Evolutionary conservation across 2,797 vertebrate genomes (phyloP).

Genomic region (Characodon lateralis): DNA sequence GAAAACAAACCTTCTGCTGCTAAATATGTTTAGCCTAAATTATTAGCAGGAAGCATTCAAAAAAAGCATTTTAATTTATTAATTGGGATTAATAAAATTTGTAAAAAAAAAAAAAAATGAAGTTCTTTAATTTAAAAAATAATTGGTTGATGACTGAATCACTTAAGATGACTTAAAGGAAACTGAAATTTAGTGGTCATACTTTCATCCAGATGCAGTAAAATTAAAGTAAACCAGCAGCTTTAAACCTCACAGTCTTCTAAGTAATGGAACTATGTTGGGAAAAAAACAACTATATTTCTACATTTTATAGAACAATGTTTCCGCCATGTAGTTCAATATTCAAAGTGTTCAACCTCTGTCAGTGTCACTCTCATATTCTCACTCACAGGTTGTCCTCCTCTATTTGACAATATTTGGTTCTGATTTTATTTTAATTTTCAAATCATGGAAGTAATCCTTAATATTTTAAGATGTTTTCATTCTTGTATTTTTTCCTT

Average conservation of each 20-base stretch:
- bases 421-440: neutral
- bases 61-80: neutral
- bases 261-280: neutral
- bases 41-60: neutral
- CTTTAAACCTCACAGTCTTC: neutral
- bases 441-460: neutral
- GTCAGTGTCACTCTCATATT: neutral
- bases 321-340: neutral
- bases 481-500: neutral
- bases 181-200: neutral
- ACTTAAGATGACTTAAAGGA: neutral
- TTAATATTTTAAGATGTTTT: neutral
- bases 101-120: no score
- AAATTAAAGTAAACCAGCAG: neutral
- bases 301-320: neutral
- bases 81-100: neutral
- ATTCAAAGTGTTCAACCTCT: neutral
- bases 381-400: neutral
- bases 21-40: neutral
- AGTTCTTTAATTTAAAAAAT: neutral
- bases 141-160: neutral
- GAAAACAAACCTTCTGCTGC: neutral
- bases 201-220: neutral
- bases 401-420: neutral
- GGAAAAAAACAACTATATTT: neutral